These are phyloP conservation scores for Agriopis aurantiaria DNA, from an alignment of 2,888 invertebrate species.

Conservation along the genomic window DNA sequence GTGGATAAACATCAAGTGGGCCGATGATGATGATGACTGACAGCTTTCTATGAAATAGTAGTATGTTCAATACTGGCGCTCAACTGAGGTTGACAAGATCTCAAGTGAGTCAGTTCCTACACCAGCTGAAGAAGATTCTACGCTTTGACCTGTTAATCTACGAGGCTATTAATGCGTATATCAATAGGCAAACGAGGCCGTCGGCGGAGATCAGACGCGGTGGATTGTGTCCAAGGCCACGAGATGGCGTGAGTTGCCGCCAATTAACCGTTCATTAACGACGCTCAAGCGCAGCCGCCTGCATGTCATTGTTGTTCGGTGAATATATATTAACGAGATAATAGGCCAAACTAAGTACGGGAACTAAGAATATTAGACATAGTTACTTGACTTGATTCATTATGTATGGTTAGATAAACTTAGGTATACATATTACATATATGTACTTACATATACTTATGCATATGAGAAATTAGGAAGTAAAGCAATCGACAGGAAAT, in stretches of 20 bases:
- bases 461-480: too few species aligned
- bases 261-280: constrained; percentile 43
- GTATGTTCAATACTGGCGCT: too few species aligned
- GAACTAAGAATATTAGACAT: neutral
- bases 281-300: constrained; percentile 25
- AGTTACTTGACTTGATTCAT: neutral
- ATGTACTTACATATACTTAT: too few species aligned
- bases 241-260: constrained; percentile 30
- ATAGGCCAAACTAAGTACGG: neutral
- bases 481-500: too few species aligned
- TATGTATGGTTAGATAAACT: too few species aligned
- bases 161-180: constrained; percentile 1
- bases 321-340: constrained; percentile 7
- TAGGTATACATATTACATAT: too few species aligned
- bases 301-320: constrained; percentile 42
- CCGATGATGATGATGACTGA: too few species aligned
- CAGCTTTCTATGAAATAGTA: too few species aligned
- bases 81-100: neutral
- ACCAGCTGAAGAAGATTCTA: constrained; percentile 1
- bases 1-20: too few species aligned
- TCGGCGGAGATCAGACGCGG: constrained; percentile 19
- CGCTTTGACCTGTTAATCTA: constrained; percentile 12
- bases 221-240: constrained; percentile 36
- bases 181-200: constrained; percentile 20
- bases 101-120: constrained; percentile 11